These are phyloP conservation scores for Xanthorhoe designata DNA, from an alignment of 2,888 invertebrate genomes.

Conservation along the genomic window DNA sequence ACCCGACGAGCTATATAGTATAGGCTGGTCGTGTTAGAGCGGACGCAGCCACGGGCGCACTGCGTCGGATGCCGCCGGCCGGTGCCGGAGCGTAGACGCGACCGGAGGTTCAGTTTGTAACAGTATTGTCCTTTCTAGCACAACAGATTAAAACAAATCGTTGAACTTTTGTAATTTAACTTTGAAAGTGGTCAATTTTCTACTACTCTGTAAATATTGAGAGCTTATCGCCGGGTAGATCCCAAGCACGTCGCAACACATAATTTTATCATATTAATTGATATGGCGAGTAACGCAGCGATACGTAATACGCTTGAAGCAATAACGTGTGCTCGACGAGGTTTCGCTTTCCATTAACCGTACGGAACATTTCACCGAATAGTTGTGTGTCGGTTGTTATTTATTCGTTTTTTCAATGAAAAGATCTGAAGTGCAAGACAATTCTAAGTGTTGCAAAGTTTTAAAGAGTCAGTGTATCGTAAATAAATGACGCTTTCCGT, in stretches of 20 bases:
- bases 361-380: constrained; percentile 75
- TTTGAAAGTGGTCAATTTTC: constrained; percentile 84
- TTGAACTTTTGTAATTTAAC: constrained; percentile 80
- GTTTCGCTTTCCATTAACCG: constrained; percentile 73
- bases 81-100: constrained; percentile 11
- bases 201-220: constrained; percentile 84
- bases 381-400: constrained; percentile 81
- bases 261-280: constrained; percentile 68
- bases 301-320: constrained; percentile 81
- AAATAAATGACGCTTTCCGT: constrained; percentile 81
- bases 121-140: constrained; percentile 78
- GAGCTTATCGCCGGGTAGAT: constrained; percentile 83
- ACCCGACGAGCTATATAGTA: constrained; percentile 9
- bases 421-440: constrained; percentile 72
- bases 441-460: constrained; percentile 77
- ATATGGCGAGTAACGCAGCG: constrained; percentile 65
- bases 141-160: constrained; percentile 70
- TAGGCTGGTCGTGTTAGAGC: constrained; percentile 11
- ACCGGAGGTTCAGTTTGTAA: constrained; percentile 58
- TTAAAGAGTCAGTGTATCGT: constrained; percentile 78
- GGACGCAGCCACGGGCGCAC: constrained; percentile 33
- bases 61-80: constrained; percentile 11
- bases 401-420: constrained; percentile 71
- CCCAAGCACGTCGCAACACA: constrained; percentile 80
- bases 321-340: constrained; percentile 78